Evolutionary conservation across 2,888 invertebrate species (phyloP), one percentile per base, ranked within the genome.

Genomic region (Exocentrus adspersus): DNA sequence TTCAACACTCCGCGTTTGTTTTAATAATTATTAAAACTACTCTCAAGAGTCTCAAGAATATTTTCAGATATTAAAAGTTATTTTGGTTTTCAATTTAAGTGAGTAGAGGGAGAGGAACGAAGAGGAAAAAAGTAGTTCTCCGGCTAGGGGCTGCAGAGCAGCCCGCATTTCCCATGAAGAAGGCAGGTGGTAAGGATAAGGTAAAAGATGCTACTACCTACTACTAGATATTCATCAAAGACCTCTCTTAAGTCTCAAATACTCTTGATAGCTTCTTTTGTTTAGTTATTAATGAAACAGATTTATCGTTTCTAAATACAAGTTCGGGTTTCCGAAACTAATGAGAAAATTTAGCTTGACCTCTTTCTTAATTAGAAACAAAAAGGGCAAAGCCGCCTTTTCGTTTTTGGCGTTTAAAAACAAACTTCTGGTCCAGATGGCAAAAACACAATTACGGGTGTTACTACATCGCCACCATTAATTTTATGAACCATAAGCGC

Each of bases 131-230:
- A 21, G 53, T 20, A 20, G 20, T 19, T 41, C n/a, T 30, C 20
- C 58, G 51, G 28, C 53, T 52, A 58, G 65, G 60, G 60, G 65
- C n/a, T n/a, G n/a, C n/a, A n/a, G n/a, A n/a, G n/a, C 63, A 52
- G 50, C 71, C 71, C 68, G 69, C 71, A 71, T 71, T 43, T 58
- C 65, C n/a, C 53, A 58, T 51, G 43, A 54, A 46, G 53, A 62
- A 30, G 66, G 70, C 72, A 72, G 72, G 69, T 71, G 71, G 69
- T 62, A 64, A 64, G n/a, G 42, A 60, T 59, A 59, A 62, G 64
- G 60, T 60, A 52, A n/a, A n/a, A n/a, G n/a, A n/a, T n/a, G n/a
- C 64, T 57, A 67, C 62, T 57, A 56, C 46, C 54, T 50, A 60
- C 60, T 54, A 48, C n/a, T n/a, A 52, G 62, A 62, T 64, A 64